Percentiles rank a stretch among this genome's conserved stretches.
Evolutionary conservation across 2,888 invertebrate genomes (phyloP).

Genomic region (Uropetala carovei): DNA sequence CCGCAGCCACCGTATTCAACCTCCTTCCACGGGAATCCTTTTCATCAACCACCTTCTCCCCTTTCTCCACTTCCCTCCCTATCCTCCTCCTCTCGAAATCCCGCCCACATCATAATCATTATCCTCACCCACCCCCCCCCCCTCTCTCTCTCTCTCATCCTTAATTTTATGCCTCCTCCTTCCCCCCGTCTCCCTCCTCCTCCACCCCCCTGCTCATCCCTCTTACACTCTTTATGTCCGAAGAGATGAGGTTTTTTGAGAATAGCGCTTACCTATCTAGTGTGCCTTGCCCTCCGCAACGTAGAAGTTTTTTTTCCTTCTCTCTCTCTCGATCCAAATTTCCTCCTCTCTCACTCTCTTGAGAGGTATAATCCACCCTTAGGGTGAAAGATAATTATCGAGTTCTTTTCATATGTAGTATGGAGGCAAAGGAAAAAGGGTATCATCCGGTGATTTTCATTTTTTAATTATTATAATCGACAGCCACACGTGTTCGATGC

Average conservation of each 20-base stretch:
- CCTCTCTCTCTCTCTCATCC: not conserved
- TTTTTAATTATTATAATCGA: constrained; percentile 54
- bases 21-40: constrained; percentile 39
- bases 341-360: constrained; percentile 23
- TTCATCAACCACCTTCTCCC: not conserved
- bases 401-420: not conserved
- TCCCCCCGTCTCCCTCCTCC: not conserved
- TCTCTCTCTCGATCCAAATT: constrained; percentile 15
- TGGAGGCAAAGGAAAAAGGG: constrained; percentile 7
- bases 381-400: constrained; percentile 43
- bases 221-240: not conserved
- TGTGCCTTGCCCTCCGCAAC: constrained; percentile 11
- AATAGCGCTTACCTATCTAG: not conserved
- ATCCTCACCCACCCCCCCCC: not conserved
- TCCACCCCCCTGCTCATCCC: not conserved
- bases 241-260: not conserved
- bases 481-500: constrained; percentile 41
- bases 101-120: constrained; percentile 60
- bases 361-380: constrained; percentile 21
- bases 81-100: too few species aligned
- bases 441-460: constrained; percentile 39
- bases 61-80: not conserved
- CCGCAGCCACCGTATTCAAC: constrained; percentile 46
- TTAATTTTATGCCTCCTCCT: not conserved
- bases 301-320: not conserved